These are phyloP conservation scores for Theretra japonica DNA, from an alignment of 2,888 invertebrate genomes.

Conservation along the genomic window DNA sequence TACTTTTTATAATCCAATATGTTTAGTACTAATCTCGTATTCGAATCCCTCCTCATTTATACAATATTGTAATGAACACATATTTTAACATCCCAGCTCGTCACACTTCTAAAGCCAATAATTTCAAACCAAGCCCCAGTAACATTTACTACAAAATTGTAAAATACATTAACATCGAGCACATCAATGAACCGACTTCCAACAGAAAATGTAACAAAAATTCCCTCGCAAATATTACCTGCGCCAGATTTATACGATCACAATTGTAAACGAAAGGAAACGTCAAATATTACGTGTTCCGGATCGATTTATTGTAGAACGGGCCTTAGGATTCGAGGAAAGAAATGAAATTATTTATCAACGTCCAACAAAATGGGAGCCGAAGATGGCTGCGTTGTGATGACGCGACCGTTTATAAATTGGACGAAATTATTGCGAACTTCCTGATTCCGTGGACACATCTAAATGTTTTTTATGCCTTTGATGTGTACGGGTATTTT, in stretches of 20 bases:
- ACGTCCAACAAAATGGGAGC: constrained; percentile 64
- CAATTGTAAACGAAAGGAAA: constrained; percentile 20
- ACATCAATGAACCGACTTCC: constrained; percentile 8
- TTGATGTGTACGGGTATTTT: neutral
- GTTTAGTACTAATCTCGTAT: no score
- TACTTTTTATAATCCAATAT: no score
- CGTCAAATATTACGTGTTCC: constrained; percentile 25
- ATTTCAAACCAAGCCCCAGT: no score
- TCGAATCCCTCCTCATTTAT: no score
- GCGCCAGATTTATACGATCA: constrained; percentile 17
- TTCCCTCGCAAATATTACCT: constrained; percentile 11
- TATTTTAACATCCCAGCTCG: no score
- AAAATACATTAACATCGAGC: neutral
- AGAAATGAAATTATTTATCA: constrained; percentile 77
- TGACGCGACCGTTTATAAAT: constrained; percentile 62
- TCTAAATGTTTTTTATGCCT: constrained; percentile 4
- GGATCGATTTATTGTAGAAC: constrained; percentile 30
- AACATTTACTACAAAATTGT: neutral
- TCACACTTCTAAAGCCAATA: no score
- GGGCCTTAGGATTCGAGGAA: constrained; percentile 37
- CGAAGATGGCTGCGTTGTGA: constrained; percentile 58
- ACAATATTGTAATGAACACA: no score
- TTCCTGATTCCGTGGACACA: constrained; percentile 51
- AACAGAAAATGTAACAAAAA: constrained; percentile 11
- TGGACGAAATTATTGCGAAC: constrained; percentile 59